These are phyloP conservation scores for Alentia gelatinosa DNA, from an alignment of 2,888 invertebrate species.

Conservation along the genomic window DNA sequence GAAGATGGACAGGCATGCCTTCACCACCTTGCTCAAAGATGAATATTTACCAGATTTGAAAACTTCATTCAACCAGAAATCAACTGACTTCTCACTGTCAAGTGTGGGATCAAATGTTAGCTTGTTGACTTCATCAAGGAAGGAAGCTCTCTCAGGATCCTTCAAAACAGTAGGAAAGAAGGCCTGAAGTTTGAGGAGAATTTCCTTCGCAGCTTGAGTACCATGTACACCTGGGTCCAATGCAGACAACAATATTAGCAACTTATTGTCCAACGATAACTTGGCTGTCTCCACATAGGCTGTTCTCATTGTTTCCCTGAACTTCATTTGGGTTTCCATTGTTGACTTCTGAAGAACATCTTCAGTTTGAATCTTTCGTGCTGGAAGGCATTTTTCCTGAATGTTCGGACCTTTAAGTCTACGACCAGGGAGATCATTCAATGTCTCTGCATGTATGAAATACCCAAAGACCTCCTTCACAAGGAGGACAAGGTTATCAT, in stretches of 20 bases:
- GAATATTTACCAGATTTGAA: background rate
- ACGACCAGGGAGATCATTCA: background rate
- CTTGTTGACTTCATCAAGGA: background rate
- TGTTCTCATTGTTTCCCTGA: background rate
- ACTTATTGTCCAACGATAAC: background rate
- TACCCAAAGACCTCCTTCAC: background rate
- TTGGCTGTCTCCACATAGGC: background rate
- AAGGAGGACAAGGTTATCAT: background rate
- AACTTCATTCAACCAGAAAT: background rate
- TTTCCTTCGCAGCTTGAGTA: background rate
- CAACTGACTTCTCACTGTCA: background rate
- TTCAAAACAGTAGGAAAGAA: background rate
- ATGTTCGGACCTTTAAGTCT: background rate
- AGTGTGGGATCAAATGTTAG: background rate
- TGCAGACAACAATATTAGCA: background rate
- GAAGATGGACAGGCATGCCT: background rate
- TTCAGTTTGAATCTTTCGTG: background rate
- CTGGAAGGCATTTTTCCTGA: background rate
- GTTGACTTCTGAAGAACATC: background rate
- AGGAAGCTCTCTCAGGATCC: background rate
- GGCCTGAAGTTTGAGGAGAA: background rate
- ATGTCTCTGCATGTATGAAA: background rate
- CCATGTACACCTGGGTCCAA: background rate
- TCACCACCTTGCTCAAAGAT: background rate
- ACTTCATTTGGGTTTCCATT: background rate